Evolutionary conservation across 2,888 invertebrate species (phyloP).

Genomic region (Luffia ferchaultella): DNA sequence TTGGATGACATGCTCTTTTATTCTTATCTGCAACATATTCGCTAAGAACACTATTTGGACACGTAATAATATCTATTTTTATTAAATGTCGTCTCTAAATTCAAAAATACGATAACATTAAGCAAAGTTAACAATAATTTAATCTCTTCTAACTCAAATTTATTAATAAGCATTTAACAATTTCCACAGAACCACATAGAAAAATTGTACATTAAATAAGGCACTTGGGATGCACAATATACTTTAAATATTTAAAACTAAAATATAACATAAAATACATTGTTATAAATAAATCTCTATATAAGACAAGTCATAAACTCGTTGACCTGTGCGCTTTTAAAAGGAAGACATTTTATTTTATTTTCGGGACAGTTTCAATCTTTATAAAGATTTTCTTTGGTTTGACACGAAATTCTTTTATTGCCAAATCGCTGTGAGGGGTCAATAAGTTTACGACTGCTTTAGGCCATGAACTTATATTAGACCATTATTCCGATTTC

Average conservation of each 20-base stretch:
- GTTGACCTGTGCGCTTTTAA: slow-evolving; percentile 28
- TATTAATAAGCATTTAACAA: slow-evolving; percentile 51
- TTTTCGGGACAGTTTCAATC: slow-evolving; percentile 33
- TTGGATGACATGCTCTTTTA: too few relatives aligned
- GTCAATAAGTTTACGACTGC: slow-evolving; percentile 47
- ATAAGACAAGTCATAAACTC: slow-evolving; percentile 34
- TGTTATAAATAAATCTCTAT: slow-evolving; percentile 35
- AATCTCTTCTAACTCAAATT: slow-evolving; percentile 59
- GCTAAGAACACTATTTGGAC: too few relatives aligned
- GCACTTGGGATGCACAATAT: slow-evolving; percentile 55
- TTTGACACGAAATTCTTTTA: slow-evolving; percentile 38
- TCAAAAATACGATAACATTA: slow-evolving; percentile 49
- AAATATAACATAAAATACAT: slow-evolving; percentile 27
- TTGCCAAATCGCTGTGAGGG: slow-evolving; percentile 33
- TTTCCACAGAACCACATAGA: slow-evolving; percentile 51
- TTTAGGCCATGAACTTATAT: slow-evolving; percentile 17
- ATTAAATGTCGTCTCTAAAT: slow-evolving; percentile 2
- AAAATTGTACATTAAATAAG: slow-evolving; percentile 59
- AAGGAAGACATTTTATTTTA: slow-evolving; percentile 42
- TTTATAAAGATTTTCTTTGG: slow-evolving; percentile 49
- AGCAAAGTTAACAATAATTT: slow-evolving; percentile 65
- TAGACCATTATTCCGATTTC: slow-evolving; percentile 40
- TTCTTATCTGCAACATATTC: too few relatives aligned
- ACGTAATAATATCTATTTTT: background rate
- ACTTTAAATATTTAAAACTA: slow-evolving; percentile 47